These are phyloP conservation scores for Agonopterix alstromeriana DNA, from an alignment of 2,888 invertebrate species.

Conservation along the genomic window DNA sequence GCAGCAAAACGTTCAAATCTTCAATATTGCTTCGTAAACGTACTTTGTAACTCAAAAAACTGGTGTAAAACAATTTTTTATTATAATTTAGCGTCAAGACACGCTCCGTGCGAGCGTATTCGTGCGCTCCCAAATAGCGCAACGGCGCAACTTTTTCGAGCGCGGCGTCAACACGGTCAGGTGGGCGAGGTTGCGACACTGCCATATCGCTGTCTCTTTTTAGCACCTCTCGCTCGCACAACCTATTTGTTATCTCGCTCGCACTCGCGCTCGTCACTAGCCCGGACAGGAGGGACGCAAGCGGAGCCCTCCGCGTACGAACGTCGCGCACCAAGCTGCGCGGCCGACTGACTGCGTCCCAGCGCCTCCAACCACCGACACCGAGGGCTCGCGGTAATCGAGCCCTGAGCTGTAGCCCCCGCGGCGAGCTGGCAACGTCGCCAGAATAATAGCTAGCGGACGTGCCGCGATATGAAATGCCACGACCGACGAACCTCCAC, in stretches of 20 bases:
- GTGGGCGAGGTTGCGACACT: conserved; percentile 77
- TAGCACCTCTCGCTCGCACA: conserved; percentile 29
- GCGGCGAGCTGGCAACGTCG: conserved; percentile 62
- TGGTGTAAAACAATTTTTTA: conserved; percentile 44
- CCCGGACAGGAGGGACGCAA: conserved; percentile 42
- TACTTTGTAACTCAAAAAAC: conserved; percentile 41
- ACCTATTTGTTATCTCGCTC: conserved; percentile 42
- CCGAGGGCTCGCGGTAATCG: conserved; percentile 42
- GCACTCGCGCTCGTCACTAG: conserved; percentile 34
- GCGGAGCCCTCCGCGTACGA: conserved; percentile 61
- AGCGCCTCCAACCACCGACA: conserved; percentile 32
- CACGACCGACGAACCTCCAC: conserved; percentile 53
- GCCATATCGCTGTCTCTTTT: conserved; percentile 56
- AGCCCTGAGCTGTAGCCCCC: conserved; percentile 39
- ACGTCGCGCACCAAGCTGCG: conserved; percentile 75
- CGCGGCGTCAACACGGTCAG: conserved; percentile 77
- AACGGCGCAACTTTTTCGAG: conserved; percentile 76
- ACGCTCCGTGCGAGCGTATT: conserved; percentile 62
- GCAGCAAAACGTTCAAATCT: conserved; percentile 26
- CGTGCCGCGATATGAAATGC: conserved; percentile 63
- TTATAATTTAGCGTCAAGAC: conserved; percentile 63
- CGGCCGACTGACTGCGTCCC: conserved; percentile 68
- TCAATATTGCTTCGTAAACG: conserved; percentile 27
- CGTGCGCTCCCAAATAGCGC: conserved; percentile 76
- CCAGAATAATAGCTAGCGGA: conserved; percentile 58